Percentiles rank a stretch among this genome's conserved stretches.
phyloP scores from a whole-genome alignment of 2,797 vertebrate species.

The Acomys russatus region DNA sequence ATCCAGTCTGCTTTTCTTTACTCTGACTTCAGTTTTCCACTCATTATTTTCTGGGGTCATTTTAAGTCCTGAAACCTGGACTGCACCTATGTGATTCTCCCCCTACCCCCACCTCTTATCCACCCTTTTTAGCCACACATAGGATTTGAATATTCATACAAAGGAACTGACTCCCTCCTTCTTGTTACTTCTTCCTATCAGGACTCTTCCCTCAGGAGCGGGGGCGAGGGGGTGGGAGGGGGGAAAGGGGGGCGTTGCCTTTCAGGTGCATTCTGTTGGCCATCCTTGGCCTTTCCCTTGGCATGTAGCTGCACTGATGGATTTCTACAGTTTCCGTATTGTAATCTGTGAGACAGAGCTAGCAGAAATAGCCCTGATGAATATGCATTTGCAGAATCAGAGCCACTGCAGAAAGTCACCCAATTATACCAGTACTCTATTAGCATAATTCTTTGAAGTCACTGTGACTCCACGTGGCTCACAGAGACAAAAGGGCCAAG shows the following conservation, averaged over 20 bases:
- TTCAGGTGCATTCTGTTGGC: slow-evolving; percentile 12
- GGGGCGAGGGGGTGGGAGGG: neutral
- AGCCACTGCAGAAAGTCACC: slow-evolving; percentile 62
- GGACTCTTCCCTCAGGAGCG: neutral
- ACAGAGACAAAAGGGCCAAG: neutral
- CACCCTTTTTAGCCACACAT: fast-evolving
- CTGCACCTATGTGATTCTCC: fast-evolving
- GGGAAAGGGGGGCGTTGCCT: neutral
- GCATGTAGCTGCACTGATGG: slow-evolving; percentile 46
- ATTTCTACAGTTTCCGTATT: slow-evolving; percentile 63
- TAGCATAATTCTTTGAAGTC: slow-evolving; percentile 68
- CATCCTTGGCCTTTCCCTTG: slow-evolving; percentile 48
- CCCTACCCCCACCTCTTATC: no score
- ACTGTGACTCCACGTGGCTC: neutral
- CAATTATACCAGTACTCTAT: slow-evolving; percentile 39
- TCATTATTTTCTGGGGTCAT: neutral
- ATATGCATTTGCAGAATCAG: slow-evolving; percentile 69
- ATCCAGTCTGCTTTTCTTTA: slow-evolving; percentile 29
- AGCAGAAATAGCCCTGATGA: slow-evolving; percentile 67
- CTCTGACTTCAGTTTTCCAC: neutral
- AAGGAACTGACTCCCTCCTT: neutral
- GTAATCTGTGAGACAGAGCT: slow-evolving; percentile 66
- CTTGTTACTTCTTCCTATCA: neutral
- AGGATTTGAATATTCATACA: fast-evolving
- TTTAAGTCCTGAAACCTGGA: neutral